These are phyloP conservation scores for Macropus fuliginosus DNA, from an alignment of 2,797 vertebrate genomes.

Conservation along the genomic window DNA sequence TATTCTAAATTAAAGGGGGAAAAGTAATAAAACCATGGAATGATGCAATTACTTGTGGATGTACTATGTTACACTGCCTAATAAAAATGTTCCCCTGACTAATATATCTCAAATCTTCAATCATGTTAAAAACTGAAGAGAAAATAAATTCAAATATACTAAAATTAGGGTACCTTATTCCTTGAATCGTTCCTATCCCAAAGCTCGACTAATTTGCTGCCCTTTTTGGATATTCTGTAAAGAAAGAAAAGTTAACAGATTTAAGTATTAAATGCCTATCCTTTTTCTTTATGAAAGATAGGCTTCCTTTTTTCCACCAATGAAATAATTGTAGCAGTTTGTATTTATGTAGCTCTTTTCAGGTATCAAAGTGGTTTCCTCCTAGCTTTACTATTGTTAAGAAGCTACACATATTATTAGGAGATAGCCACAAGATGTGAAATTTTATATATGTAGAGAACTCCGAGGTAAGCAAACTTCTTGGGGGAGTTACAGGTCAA, in stretches of 20 bases:
- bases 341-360: background rate
- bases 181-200: background rate
- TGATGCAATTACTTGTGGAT: background rate
- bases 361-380: background rate
- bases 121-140: slow-evolving; percentile 24
- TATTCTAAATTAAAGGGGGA: background rate
- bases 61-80: background rate
- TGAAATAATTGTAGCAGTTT: background rate
- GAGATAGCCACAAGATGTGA: background rate
- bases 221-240: slow-evolving; percentile 39
- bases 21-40: background rate
- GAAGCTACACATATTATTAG: background rate
- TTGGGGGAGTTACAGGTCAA: background rate
- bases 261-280: background rate
- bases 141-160: slow-evolving; percentile 21
- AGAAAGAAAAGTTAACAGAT: slow-evolving; percentile 2
- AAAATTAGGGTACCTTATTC: slow-evolving; percentile 16
- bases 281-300: background rate
- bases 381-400: background rate
- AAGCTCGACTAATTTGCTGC: background rate
- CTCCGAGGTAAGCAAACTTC: background rate
- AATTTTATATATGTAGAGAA: background rate
- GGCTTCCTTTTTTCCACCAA: slow-evolving; percentile 24
- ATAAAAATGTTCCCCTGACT: background rate
- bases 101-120: background rate